These are phyloP conservation scores for Scaptomyza flava DNA, from an alignment of 2,888 invertebrate species.

Conservation along the genomic window DNA sequence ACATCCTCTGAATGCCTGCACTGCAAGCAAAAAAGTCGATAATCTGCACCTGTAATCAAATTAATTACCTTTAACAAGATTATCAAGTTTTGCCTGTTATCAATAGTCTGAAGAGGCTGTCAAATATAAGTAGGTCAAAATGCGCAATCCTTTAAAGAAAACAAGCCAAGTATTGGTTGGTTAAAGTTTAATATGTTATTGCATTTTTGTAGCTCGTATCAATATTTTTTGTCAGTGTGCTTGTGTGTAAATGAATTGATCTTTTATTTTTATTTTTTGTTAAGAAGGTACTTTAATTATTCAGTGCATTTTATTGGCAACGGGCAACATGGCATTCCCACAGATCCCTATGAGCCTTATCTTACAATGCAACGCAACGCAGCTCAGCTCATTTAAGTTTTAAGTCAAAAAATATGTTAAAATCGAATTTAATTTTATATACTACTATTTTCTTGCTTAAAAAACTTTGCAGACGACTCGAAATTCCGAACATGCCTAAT, in stretches of 20 bases:
- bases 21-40: slow-evolving; percentile 16
- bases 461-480: slow-evolving; percentile 68
- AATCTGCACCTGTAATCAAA: not conserved
- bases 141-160: not conserved
- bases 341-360: slow-evolving; percentile 45
- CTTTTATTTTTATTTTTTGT: slow-evolving; percentile 43
- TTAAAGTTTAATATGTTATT: too few relatives aligned
- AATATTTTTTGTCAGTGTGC: slow-evolving; percentile 21
- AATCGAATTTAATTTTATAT: slow-evolving; percentile 33
- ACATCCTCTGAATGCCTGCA: slow-evolving; percentile 30
- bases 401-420: slow-evolving; percentile 37
- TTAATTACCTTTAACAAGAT: not conserved
- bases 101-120: not conserved
- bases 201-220: too few relatives aligned
- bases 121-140: not conserved
- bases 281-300: slow-evolving; percentile 65
- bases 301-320: slow-evolving; percentile 60
- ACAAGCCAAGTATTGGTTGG: too few relatives aligned
- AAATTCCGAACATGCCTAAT: slow-evolving; percentile 57
- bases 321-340: slow-evolving; percentile 36
- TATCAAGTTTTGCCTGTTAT: not conserved
- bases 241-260: slow-evolving; percentile 44
- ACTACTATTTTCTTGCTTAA: slow-evolving; percentile 8
- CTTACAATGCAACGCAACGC: slow-evolving; percentile 22
- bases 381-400: slow-evolving; percentile 27